Conservation (phyloP, 2,113 vertebrate genomes). For the Sturnira hondurensis region DNA sequence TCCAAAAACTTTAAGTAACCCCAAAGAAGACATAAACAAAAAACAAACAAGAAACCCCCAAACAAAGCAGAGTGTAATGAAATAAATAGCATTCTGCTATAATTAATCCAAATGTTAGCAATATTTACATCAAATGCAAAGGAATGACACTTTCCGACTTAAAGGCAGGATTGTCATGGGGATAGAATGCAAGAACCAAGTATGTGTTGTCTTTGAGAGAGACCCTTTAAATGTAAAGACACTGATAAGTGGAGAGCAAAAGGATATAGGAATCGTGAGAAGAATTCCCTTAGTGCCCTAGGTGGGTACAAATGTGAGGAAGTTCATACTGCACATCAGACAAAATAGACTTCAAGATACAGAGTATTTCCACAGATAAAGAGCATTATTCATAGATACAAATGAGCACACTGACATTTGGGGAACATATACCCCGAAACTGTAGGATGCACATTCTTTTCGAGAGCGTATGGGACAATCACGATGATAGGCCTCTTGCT, state of each 20-base stretch:
- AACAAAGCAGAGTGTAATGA: not conserved
- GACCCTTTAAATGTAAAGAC: not conserved
- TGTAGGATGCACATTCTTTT: not conserved
- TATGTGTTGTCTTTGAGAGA: not conserved
- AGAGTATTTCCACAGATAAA: not conserved
- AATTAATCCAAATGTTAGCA: not conserved
- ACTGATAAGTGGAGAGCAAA: not conserved
- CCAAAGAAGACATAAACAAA: not conserved
- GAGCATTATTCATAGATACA: not conserved
- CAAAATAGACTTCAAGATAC: not conserved
- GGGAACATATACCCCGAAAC: not conserved
- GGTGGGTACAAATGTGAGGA: not conserved
- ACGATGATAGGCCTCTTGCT: not conserved
- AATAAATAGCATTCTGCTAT: not conserved
- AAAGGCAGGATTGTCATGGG: not conserved
- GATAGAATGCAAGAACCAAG: not conserved
- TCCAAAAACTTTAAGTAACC: not conserved
- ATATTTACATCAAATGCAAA: not conserved
- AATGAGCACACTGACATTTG: not conserved
- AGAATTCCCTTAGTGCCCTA: not conserved
- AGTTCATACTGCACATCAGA: not conserved
- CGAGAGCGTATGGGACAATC: not conserved
- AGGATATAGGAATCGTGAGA: not conserved
- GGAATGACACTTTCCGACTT: not conserved
- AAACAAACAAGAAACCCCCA: not conserved